Conservation (phyloP, 2,113 vertebrate species). For the Morphnarchus princeps region DNA sequence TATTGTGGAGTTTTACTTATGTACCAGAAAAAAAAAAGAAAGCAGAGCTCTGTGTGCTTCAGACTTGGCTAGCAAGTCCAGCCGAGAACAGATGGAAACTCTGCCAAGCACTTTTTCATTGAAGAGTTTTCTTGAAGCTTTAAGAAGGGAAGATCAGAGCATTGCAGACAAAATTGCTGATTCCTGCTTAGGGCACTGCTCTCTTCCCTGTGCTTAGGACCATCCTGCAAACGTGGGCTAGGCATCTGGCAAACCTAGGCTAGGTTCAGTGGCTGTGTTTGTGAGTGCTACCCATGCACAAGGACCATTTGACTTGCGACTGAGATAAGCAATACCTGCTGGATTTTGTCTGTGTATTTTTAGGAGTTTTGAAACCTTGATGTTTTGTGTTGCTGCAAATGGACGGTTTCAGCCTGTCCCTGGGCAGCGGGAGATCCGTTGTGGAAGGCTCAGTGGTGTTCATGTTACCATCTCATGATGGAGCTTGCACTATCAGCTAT, state of each 20-base stretch:
- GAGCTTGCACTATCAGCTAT: background rate
- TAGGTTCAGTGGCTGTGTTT: background rate
- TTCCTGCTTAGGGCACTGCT: background rate
- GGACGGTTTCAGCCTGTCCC: background rate
- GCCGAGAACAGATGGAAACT: constrained; percentile 62
- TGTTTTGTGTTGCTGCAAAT: background rate
- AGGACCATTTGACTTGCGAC: background rate
- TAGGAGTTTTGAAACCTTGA: background rate
- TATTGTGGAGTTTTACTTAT: background rate
- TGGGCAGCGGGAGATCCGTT: background rate
- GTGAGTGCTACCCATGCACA: background rate
- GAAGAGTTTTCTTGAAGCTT: constrained; percentile 58
- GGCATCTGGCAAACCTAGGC: background rate
- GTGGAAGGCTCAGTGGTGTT: background rate
- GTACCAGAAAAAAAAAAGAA: background rate
- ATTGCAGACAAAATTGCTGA: background rate
- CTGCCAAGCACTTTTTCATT: constrained; percentile 59
- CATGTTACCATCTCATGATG: background rate
- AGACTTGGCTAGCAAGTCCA: background rate
- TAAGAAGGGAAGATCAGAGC: background rate
- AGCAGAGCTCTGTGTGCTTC: constrained; percentile 4
- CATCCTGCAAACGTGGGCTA: background rate
- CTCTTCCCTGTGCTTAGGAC: background rate
- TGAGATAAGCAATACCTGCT: background rate
- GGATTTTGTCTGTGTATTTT: background rate